Conservation (phyloP, 2,113 vertebrate genomes). For the Noctilio leporinus region DNA sequence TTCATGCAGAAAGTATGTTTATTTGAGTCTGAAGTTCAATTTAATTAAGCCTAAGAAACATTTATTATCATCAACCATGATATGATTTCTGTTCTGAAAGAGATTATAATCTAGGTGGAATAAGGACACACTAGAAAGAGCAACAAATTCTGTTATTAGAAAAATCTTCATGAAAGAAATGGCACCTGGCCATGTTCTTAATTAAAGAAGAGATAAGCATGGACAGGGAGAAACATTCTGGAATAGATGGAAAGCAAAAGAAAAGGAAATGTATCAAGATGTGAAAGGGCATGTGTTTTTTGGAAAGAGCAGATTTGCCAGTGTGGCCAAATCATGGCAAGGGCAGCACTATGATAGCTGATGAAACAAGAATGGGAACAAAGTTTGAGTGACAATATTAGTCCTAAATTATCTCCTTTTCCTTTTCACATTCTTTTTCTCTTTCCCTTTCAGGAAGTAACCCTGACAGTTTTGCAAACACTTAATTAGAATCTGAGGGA, state of each 20-base stretch:
- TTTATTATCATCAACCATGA: not conserved
- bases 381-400: not conserved
- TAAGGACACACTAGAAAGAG: not conserved
- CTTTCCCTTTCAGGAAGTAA: not conserved
- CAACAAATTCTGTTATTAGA: not conserved
- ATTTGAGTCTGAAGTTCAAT: not conserved
- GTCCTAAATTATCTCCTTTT: not conserved
- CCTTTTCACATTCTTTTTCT: not conserved
- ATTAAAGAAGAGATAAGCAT: not conserved
- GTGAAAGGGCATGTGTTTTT: not conserved
- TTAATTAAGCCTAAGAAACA: not conserved
- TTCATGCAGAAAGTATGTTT: not conserved
- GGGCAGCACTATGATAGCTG: rapidly evolving
- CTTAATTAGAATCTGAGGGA: not conserved
- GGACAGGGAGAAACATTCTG: not conserved
- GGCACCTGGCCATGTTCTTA: not conserved
- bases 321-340: not conserved
- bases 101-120: not conserved
- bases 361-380: not conserved
- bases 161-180: not conserved
- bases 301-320: not conserved
- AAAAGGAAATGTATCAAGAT: not conserved
- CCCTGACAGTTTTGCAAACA: not conserved
- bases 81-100: not conserved
- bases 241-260: not conserved